Evolutionary conservation across 2,797 vertebrate genomes (phyloP), one percentile per base, ranked within the genome.

Genomic region (Enoplosus armatus): DNA sequence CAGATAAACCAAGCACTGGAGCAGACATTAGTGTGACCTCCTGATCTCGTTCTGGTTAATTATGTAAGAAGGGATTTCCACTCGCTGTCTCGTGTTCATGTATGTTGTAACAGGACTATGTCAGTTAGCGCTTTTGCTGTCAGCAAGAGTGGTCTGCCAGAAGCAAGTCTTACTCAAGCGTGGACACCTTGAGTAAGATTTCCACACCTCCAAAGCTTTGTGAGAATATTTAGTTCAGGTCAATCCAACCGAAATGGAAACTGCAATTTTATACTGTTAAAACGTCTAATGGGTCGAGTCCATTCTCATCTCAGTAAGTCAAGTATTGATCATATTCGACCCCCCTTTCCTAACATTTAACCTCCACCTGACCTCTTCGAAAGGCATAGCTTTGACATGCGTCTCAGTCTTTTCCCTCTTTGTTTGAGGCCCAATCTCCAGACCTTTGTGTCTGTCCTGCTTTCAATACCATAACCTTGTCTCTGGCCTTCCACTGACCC

Each of bases 401-500:
- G 5, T 65, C 71, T 72, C 41, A 59, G 82, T 33, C 58, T 76
- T 78, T 77, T 66, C 54, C 67, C 61, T 45, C n/a, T 64, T 75
- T 72, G 67, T 86, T 87, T 79, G 59, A 78, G 43, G 56, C 24
- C 74, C 14, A 50, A 50, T 82, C 74, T 88, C n/a, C 37, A 84
- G 81, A 85, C 53, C 75, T 82, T 87, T 88, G 75, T 77, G 75
- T 82, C 75, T 74, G 72, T 77, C 66, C 72, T 75, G 68, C 63
- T 87, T 86, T 92, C 53, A 66, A 53, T 58, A 85, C 47, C 56
- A 79, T 72, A 86, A 87, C 80, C 85, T 86, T 73, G 77, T 87
- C 74, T 75, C 77, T 81, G 65, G 76, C 81, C 89, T 71, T 80
- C 65, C 26, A 24, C 79, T 82, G 85, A 90, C 86, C 85, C 78